Evolutionary conservation across 1,140 invertebrate species (phyloP), one percentile per base, ranked within the genome.

Genomic region (Nasonia vitripennis): DNA sequence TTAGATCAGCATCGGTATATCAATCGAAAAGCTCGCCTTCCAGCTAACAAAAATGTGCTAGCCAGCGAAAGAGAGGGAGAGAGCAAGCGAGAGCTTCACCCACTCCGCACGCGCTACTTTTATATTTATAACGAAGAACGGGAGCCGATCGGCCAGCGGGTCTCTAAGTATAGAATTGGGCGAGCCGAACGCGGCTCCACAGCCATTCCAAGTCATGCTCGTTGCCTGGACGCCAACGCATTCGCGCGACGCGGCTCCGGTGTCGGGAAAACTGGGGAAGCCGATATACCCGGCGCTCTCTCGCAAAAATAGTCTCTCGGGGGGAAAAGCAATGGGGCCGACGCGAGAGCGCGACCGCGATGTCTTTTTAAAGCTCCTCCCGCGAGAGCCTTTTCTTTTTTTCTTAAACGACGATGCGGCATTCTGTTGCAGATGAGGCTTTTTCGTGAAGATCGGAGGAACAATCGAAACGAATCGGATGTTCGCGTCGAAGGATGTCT

Each of bases 161-260:
- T 17, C 73, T 79, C 90, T 91, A 92, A 91, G 88, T 91, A 90
- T 92, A 91, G 90, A 87, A 87, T 45, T n/a, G 17, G 68, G 31
- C 68, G 68, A 27, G 68, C 17, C 73, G 73, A 45, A 17, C 37
- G 37, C 11, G 73, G 4, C 48, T 82, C 71, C 27, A 62, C 14
- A 77, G 37, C 45, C 23, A 68, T 83, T 83, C 37, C 45, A 34
- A 82, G 27, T 12, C 23, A 82, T 14, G 17, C 17, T 41, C 20
- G 20, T 73, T n/a, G 55, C 55, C 55, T 62, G 55, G 17, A 51
- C 70, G 20, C 31, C 27, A 74, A 82, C 23, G 20, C 7, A 62
- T 34, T 1, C n/a, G 14, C 34, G 34, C 41, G 34, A 11, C 67
- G 31, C 68, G 23, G 12, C 68, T 80, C 45, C n/a, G 20, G 70